Evolutionary conservation across 2,888 invertebrate species (phyloP), one percentile per base, ranked within the genome.

Genomic region (Aphidius colemani): DNA sequence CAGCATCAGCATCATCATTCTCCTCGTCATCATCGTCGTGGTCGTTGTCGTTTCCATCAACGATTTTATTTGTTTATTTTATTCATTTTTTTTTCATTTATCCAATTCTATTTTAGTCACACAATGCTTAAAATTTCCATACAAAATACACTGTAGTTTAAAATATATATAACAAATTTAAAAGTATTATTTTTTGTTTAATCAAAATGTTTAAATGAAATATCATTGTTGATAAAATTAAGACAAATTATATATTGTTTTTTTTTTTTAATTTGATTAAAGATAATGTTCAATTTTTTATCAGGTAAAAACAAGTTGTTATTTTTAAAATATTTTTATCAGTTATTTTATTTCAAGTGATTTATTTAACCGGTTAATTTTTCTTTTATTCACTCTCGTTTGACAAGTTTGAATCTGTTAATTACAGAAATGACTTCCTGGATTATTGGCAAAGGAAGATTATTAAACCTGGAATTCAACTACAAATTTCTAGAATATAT

Each of bases 41-140:
- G 30, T 30, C 30, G 5, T 30, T 5, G 30, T 30, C 30, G 30
- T 30, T 30, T 30, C 30, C 30, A 30, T 30, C 30, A 30, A 30
- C 30, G 5, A 30, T 30, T 3, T 30, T 30, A 30, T 5, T 30
- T 30, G 30, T 30, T 30, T 30, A 30, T 30, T 30, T 0, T 18
- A 3, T 18, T 18, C 0, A 3, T 30, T 30, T 30, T 30, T 30
- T 30, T 30, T 30, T 30, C 30, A 30, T 59, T 50, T 18, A 18
- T 18, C 1, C 13, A 63, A 56, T 65, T 69, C 67, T 73, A 72
- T 70, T 72, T 70, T 66, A 66, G 5, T 50, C 39, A 8, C 10
- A n/a, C 11, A 18, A 13, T 13, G 6, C 11, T 45, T n/a, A 11
- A n/a, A 41, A 60, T 18, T 43, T 59, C 40, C 40, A 48, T 7